These are phyloP conservation scores for Rotaria sp. DNA, from an alignment of 2,888 invertebrate genomes.

Conservation along the genomic window DNA sequence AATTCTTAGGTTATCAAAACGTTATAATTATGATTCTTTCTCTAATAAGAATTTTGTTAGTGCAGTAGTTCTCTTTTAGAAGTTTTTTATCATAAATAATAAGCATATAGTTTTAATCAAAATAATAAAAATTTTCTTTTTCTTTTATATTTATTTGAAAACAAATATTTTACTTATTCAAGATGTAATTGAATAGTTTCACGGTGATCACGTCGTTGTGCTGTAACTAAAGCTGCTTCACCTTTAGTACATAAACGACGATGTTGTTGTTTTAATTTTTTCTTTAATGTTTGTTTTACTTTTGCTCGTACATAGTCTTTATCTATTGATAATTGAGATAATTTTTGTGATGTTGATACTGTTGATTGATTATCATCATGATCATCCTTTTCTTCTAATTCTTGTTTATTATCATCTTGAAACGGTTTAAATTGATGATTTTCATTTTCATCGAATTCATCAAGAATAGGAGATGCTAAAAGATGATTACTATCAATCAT, in stretches of 20 bases:
- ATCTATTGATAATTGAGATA: slow-evolving; percentile 31
- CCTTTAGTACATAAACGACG: slow-evolving; percentile 35
- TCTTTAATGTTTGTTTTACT: slow-evolving; percentile 33
- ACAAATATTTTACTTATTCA: not conserved
- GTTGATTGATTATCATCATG: slow-evolving; percentile 27
- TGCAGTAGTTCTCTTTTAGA: no score
- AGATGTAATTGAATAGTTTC: slow-evolving; percentile 35
- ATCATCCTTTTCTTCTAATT: slow-evolving; percentile 5
- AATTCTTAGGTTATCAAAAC: no score
- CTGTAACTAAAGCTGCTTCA: slow-evolving; percentile 29
- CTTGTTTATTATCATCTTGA: not conserved
- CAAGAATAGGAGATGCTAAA: not conserved
- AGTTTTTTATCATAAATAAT: no score
- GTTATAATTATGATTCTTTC: no score
- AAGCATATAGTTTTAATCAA: no score
- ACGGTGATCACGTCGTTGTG: slow-evolving; percentile 32
- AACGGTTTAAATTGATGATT: slow-evolving; percentile 23
- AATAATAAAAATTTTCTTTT: no score
- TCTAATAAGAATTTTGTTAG: no score
- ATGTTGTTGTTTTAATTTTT: slow-evolving; percentile 31
- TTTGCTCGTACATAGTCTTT: slow-evolving; percentile 29
- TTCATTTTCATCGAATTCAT: slow-evolving; percentile 31
- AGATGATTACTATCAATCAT: not conserved
- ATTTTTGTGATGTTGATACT: slow-evolving; percentile 6
- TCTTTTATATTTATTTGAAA: not conserved